Evolutionary conservation across 2,113 vertebrate genomes (phyloP).

Genomic region (Tetrao urogallus): DNA sequence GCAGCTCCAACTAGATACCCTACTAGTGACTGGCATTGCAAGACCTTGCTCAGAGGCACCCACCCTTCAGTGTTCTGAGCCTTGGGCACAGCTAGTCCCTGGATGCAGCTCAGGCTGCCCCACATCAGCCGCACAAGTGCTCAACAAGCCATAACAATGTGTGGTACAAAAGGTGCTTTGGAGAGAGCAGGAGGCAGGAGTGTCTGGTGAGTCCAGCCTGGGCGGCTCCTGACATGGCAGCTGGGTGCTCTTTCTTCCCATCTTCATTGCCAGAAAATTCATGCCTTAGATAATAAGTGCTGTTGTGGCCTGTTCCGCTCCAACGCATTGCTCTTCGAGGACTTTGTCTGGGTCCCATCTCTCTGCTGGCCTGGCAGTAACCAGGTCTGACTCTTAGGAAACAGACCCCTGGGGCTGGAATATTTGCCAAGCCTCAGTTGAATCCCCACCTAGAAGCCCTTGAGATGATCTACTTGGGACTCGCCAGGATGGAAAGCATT

Average conservation of each 20-base stretch:
- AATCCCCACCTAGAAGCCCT: not conserved
- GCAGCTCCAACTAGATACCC: not conserved
- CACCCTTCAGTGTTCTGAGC: not conserved
- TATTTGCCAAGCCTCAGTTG: not conserved
- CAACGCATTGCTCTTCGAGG: not conserved
- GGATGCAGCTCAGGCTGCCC: not conserved
- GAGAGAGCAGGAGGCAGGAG: not conserved
- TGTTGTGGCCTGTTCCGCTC: not conserved
- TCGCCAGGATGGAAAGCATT: not conserved
- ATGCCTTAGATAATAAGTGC: not conserved
- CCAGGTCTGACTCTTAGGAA: not conserved
- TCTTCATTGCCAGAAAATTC: not conserved
- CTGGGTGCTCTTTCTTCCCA: not conserved
- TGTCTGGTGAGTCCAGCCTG: not conserved
- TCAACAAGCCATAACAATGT: too few relatives aligned
- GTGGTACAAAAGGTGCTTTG: not conserved
- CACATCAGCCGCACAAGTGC: not conserved
- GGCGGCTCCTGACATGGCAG: not conserved
- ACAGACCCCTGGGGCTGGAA: fast-evolving
- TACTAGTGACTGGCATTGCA: not conserved
- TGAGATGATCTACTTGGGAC: not conserved
- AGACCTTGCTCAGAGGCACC: not conserved
- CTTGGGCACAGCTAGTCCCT: not conserved
- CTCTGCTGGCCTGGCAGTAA: slow-evolving; percentile 7
- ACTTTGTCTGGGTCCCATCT: not conserved